Percentiles rank a stretch among this genome's conserved stretches.
Conservation (phyloP, 2,797 vertebrate genomes). For the Atherinosoma microstoma region DNA sequence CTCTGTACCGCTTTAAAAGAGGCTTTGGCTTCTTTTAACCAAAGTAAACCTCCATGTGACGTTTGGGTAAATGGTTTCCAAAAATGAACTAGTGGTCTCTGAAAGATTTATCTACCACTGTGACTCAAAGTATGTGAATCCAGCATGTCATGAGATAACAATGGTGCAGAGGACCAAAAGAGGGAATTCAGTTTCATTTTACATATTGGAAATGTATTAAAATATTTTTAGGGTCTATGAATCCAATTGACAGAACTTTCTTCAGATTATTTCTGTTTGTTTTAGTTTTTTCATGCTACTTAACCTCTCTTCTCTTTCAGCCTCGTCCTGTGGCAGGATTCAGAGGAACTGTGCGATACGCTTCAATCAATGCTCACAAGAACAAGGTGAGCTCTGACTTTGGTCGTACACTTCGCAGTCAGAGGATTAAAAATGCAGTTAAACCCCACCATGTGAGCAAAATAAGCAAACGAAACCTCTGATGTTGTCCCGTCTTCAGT, state of each 20-base stretch:
- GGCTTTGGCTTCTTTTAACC: not conserved
- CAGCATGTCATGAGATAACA: constrained; percentile 3
- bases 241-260: not conserved
- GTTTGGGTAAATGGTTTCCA: not conserved
- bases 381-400: constrained; percentile 87
- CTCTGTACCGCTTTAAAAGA: not conserved
- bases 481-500: not conserved
- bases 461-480: not conserved
- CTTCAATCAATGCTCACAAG: constrained; percentile 96
- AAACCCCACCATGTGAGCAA: too few relatives aligned
- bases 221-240: not conserved
- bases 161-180: not conserved
- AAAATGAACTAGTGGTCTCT: not conserved
- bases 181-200: not conserved
- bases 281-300: not conserved
- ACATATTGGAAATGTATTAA: not conserved
- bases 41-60: not conserved
- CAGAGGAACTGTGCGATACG: constrained; percentile 96
- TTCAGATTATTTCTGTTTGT: not conserved
- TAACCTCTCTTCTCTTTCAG: constrained; percentile 76
- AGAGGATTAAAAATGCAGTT: not conserved
- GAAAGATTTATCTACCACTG: not conserved
- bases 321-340: constrained; percentile 96
- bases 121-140: not conserved
- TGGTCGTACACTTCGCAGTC: not conserved